Percentiles rank a stretch among this genome's conserved stretches.
Conservation (phyloP, 1,140 invertebrate genomes). For the Paraescarpia echinospica region DNA sequence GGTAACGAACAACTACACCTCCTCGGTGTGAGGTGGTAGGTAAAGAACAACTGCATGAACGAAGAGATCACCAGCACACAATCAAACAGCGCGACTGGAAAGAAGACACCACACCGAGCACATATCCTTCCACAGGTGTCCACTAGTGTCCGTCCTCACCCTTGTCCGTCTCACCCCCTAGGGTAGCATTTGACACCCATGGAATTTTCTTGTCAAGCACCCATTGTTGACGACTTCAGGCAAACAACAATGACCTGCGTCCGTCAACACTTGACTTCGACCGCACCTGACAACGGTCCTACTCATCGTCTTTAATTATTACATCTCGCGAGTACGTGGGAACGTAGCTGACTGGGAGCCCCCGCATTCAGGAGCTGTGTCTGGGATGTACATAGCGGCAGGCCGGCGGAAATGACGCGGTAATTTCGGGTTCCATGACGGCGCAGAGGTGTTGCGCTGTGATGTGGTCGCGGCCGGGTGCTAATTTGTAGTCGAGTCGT, state of each 20-base stretch:
- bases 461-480: background rate
- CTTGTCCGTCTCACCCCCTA: background rate
- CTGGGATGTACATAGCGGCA: no score
- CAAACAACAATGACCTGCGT: background rate
- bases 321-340: slow-evolving; percentile 3
- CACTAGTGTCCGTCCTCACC: background rate
- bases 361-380: background rate
- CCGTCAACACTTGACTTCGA: background rate
- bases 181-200: background rate
- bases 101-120: background rate
- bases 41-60: background rate
- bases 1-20: background rate
- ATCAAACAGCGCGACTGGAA: background rate
- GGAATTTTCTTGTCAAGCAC: background rate
- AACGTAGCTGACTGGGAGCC: background rate
- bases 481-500: background rate
- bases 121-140: background rate
- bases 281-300: background rate
- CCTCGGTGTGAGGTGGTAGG: background rate
- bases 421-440: background rate
- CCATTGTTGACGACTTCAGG: background rate
- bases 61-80: background rate
- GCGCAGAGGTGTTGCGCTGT: background rate
- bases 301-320: background rate
- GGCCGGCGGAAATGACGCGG: background rate